Evolutionary conservation across 2,113 vertebrate species (phyloP).

Genomic region (Erpornis zantholeuca): DNA sequence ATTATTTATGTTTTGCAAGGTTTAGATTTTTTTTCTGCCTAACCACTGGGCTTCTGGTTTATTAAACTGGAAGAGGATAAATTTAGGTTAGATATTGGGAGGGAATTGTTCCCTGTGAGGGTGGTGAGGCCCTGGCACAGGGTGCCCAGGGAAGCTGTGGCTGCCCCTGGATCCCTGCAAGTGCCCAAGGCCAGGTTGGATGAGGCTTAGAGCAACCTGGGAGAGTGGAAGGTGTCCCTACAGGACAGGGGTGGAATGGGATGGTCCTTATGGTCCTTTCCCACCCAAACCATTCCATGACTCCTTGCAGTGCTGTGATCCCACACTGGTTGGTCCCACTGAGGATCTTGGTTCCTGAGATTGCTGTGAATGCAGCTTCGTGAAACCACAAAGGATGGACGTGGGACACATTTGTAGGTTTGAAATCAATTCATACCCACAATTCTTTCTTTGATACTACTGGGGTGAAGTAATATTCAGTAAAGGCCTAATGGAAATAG

Average conservation of each 20-base stretch:
- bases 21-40: not conserved
- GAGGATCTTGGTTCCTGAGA: not conserved
- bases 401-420: not conserved
- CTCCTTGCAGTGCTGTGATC: not conserved
- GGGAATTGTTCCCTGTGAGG: not conserved
- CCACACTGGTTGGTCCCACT: not conserved
- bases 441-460: not conserved
- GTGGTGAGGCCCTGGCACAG: not conserved
- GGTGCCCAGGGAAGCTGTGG: not conserved
- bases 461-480: not conserved
- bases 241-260: not conserved
- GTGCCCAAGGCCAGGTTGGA: not conserved
- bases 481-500: not conserved
- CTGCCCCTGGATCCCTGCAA: not conserved
- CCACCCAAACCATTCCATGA: not conserved
- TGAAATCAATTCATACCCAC: not conserved
- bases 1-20: not conserved
- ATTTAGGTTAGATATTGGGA: too few relatives aligned
- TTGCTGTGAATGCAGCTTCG: not conserved
- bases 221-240: accelerated
- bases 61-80: not conserved
- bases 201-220: accelerated
- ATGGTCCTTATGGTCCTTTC: accelerated
- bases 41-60: not conserved
- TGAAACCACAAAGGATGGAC: accelerated